These are phyloP conservation scores for Colletes gigas DNA, from an alignment of 1,140 invertebrate species.

Conservation along the genomic window DNA sequence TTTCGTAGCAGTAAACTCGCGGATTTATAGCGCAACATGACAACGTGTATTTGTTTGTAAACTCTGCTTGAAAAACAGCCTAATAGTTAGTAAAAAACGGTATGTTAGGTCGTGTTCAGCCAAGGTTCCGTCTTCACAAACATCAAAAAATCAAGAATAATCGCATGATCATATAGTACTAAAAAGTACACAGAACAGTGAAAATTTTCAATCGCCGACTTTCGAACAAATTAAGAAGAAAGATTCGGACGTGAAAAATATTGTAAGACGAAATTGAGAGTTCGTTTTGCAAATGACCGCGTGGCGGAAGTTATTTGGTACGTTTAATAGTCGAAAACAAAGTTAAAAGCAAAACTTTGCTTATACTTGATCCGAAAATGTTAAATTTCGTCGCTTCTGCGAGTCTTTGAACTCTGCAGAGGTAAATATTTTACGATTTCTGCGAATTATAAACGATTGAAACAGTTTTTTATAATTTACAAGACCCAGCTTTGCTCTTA, in stretches of 20 bases:
- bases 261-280: background rate
- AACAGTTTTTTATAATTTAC: too few species aligned
- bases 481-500: too few species aligned
- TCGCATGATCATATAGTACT: conserved; percentile 42
- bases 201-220: background rate
- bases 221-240: background rate
- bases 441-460: too few species aligned
- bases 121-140: conserved; percentile 56
- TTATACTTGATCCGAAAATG: too few species aligned
- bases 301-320: conserved; percentile 66
- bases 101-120: conserved; percentile 64
- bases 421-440: too few species aligned
- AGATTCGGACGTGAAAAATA: background rate
- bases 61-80: background rate
- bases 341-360: background rate
- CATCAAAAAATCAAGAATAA: conserved; percentile 59
- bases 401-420: too few species aligned
- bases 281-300: conserved; percentile 46
- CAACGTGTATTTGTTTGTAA: conserved; percentile 11
- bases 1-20: conserved; percentile 63
- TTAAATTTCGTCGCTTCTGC: too few species aligned
- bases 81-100: conserved; percentile 58
- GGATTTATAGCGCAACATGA: conserved; percentile 52
- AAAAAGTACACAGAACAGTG: background rate
- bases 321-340: conserved; percentile 20